These are phyloP conservation scores for Himalopsyche kuldschensis DNA, from an alignment of 2,888 invertebrate genomes.

Conservation along the genomic window DNA sequence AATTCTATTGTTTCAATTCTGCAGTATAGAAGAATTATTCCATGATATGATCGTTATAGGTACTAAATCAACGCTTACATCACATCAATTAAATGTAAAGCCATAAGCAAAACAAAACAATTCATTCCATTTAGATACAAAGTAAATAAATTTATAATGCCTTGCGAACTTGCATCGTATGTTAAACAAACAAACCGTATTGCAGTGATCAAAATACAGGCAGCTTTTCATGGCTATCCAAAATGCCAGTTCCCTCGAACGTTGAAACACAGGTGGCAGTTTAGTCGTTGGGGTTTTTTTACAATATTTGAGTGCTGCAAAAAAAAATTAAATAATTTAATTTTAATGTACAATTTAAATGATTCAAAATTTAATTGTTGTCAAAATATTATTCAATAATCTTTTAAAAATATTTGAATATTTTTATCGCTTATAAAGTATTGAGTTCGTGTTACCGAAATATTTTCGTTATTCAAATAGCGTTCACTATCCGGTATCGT, in stretches of 20 bases:
- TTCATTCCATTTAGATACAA: no score
- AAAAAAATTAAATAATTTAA: background rate
- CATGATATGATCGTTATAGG: no score
- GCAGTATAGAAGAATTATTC: no score
- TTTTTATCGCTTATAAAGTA: background rate
- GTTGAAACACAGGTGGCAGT: background rate
- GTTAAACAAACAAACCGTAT: background rate
- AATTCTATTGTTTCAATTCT: no score
- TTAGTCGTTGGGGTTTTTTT: background rate
- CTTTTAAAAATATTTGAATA: background rate
- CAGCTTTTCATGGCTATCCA: background rate
- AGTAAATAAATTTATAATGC: no score
- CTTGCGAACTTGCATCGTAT: no score
- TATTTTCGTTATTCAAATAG: background rate
- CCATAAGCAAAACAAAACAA: no score
- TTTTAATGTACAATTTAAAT: background rate
- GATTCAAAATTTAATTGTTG: background rate
- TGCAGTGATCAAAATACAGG: background rate
- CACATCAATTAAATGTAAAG: no score
- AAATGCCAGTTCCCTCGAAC: background rate
- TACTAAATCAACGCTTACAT: no score
- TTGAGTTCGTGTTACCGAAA: background rate
- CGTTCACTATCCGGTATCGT: background rate
- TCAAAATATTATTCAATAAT: background rate
- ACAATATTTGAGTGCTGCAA: background rate